A percentile compares a stretch with the other conserved stretches of the same genome.
These are phyloP conservation scores for Stenchaetothrips biformis DNA, from an alignment of 2,888 invertebrate genomes.

Conservation along the genomic window DNA sequence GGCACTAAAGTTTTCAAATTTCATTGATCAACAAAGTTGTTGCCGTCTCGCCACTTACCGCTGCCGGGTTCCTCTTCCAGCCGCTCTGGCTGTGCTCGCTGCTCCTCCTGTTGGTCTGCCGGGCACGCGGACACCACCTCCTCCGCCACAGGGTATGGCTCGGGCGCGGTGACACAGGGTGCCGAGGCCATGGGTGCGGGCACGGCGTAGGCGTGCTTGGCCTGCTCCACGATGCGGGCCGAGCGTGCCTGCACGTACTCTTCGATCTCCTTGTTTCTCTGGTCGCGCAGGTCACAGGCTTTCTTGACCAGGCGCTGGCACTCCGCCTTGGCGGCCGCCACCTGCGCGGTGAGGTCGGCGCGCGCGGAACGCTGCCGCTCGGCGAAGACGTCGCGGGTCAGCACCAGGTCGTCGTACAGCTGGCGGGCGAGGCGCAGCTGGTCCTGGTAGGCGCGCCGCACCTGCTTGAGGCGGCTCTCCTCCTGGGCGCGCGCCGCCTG, in stretches of 20 bases:
- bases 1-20: too few relatives aligned
- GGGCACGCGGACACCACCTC: neutral
- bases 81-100: neutral
- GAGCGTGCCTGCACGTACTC: neutral
- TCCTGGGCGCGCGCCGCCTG: neutral
- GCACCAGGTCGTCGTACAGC: neutral
- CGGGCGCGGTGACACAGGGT: neutral
- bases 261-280: neutral
- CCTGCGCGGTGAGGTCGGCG: neutral
- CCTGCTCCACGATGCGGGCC: neutral
- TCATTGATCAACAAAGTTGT: too few relatives aligned
- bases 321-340: neutral
- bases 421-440: constrained; percentile 10
- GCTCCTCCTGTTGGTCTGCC: neutral
- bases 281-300: neutral
- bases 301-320: constrained; percentile 5
- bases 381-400: neutral
- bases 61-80: neutral
- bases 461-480: neutral
- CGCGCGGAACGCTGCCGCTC: neutral
- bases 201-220: neutral
- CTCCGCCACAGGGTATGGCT: neutral
- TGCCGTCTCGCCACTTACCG: neutral
- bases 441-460: neutral
- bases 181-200: neutral